Base-by-base conservation (phyloP, 2,113 vertebrate species). In the Athene noctua region DNA sequence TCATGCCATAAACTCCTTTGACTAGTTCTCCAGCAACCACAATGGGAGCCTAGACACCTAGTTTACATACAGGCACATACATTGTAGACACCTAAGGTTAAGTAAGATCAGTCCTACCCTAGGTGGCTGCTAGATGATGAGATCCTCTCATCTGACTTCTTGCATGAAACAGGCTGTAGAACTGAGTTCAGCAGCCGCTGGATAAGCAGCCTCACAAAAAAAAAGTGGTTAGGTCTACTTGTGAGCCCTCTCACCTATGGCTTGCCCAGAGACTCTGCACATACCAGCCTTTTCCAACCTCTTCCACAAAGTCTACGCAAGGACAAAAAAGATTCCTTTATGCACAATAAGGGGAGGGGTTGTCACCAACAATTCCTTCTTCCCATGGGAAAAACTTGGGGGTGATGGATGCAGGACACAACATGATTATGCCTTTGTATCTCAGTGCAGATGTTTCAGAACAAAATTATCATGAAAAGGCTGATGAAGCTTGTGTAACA, bases 161-260 rank as follows among this genome's bases (percentile, higher is more conserved):
- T 62, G 65, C 65, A 49, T 42, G 22, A 29, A 22, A 52, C 10
- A 26, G 51, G 42, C 72, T 52, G 52, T 21, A 34, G 38, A 61
- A 21, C 4, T 16, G 62, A 71, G 36, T 22, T 79, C 49, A 88
- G 57, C 73, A 57, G 40, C 15, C 44, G 36, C 82, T 82, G 88
- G n/a, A 51, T 21, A 49, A 59, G 42, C 29, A 73, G 21, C 11
- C 27, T 65, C 62, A 77, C 58, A 80, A 49, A 88, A 80, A 52
- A 80, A 52, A 36, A 18, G 17, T 47, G 49, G 5, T 57, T 17
- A 58, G 54, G 42, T 32, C 26, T 3, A 29, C 40, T 42, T 40
- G 21, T 23, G n/a, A 36, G 17, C 19, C 44, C 0, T 0, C 29
- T 68, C 15, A 15, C 12, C 52, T n/a, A 3, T 2, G 7, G 51